Percentiles rank a stretch among this genome's conserved stretches.
phyloP scores from a whole-genome alignment of 2,888 invertebrate species.

The Herminia tarsipennalis region DNA sequence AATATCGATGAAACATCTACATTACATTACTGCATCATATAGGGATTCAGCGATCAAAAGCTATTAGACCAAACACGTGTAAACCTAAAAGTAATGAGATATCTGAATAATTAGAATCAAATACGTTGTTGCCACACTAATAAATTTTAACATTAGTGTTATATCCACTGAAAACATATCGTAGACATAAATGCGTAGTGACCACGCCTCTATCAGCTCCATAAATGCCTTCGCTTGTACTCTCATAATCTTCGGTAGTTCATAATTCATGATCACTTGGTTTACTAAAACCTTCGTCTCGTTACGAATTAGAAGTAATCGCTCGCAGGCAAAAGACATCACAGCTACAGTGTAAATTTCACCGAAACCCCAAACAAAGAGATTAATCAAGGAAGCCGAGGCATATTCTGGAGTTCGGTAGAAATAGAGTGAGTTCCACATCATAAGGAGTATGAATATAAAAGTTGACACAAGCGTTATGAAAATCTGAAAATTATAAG shows the following conservation, averaged over 20 bases:
- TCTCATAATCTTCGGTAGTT: constrained; percentile 58
- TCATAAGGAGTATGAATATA: constrained; percentile 56
- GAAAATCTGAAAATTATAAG: constrained; percentile 68
- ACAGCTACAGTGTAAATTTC: constrained; percentile 51
- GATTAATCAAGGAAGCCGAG: constrained; percentile 46
- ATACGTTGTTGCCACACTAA: constrained; percentile 70
- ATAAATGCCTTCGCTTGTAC: constrained; percentile 68
- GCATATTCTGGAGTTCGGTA: constrained; percentile 42
- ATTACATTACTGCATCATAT: too few relatives aligned
- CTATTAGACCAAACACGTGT: too few relatives aligned
- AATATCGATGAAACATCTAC: too few relatives aligned
- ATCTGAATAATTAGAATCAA: constrained; percentile 71
- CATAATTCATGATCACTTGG: constrained; percentile 68
- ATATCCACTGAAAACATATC: constrained; percentile 71
- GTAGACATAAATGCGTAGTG: constrained; percentile 57
- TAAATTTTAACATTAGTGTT: constrained; percentile 67
- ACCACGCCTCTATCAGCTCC: constrained; percentile 67
- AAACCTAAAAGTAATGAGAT: too few relatives aligned
- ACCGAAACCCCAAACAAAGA: constrained; percentile 54
- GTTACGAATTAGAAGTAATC: constrained; percentile 50
- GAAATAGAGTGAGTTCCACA: constrained; percentile 60
- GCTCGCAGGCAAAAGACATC: constrained; percentile 61
- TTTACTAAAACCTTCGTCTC: constrained; percentile 60
- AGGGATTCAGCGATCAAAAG: too few relatives aligned
- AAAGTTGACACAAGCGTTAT: constrained; percentile 66